Conservation (phyloP, 2,888 invertebrate genomes). For the Stratiomys singularior region DNA sequence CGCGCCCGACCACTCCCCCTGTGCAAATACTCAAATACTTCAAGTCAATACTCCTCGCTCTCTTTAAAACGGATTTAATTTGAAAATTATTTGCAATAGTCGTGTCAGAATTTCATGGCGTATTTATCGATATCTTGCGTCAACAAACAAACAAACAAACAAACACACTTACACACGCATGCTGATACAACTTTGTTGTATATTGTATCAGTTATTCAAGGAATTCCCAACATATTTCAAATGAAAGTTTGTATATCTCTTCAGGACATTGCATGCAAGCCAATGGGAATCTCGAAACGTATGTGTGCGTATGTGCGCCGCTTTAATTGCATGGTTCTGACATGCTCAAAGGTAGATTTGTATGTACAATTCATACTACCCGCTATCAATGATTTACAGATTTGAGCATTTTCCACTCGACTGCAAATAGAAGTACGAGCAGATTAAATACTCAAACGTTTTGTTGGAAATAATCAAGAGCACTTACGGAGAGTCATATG, state of each 20-base stretch:
- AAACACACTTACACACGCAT: no score
- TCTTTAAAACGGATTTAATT: constrained; percentile 32
- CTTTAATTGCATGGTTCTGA: neutral
- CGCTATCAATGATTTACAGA: neutral
- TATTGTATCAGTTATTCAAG: constrained; percentile 6
- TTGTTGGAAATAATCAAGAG: constrained; percentile 36
- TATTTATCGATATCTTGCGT: constrained; percentile 35
- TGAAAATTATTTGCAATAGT: constrained; percentile 15
- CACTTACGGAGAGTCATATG: constrained; percentile 36
- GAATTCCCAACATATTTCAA: constrained; percentile 23
- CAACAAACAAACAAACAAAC: no score
- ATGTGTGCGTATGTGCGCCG: neutral
- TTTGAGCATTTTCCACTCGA: constrained; percentile 5
- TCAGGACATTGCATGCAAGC: constrained; percentile 23
- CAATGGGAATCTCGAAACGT: constrained; percentile 23
- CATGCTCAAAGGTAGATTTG: neutral
- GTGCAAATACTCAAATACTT: no score
- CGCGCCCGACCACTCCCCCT: no score
- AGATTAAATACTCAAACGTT: constrained; percentile 41
- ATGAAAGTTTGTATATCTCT: constrained; percentile 38
- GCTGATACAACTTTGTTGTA: neutral
- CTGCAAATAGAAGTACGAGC: constrained; percentile 24
- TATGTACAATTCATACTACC: neutral
- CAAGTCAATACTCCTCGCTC: no score
- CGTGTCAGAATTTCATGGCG: constrained; percentile 33